Evolutionary conservation across 92 coral and sea anemone species (phyloP), one percentile per base, ranked within the genome.

Genomic region (Bergia puertoricense): DNA sequence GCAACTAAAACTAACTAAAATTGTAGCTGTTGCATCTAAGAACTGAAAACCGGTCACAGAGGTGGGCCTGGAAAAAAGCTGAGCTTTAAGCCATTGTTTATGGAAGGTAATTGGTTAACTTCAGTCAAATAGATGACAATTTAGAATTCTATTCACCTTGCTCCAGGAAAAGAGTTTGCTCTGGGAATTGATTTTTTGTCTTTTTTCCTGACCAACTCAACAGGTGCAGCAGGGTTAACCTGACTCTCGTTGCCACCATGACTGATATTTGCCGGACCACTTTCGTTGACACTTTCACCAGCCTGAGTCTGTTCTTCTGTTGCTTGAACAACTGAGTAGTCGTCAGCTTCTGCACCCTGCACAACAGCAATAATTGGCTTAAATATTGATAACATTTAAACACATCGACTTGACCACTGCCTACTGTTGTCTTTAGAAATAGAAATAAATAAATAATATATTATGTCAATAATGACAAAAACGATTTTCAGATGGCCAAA

Each of bases 121-220:
- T 75, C 0, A n/a, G 30, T 23, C 14, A 30, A 37, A 76, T 11
- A 13, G 22, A 40, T 20, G 48, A 76, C 48, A 42, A 16, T 76
- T 38, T 15, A 42, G 3, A 39, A 62, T 20, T 62, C 69, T 0
- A 41, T 18, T 39, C 48, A 65, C 86, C 86, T 83, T 83, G 86
- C 77, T 9, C 86, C 86, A n/a, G 86, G 86, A 83, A 83, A 83
- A 0, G 86, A 83, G 62, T 83, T 23, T 41, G 86, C 77, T 40
- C 86, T 83, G n/a, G 77, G 86, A 56, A 83, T 65, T 8, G 62
- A 43, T 16, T 83, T 67, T 38, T 83, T 83, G 30, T 67, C 50
- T 45, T 14, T 69, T 45, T 83, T 83, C 54, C 16, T 83, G 6
- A 68, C 14, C 37, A 68, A 43, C 23, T 68, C 77, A 67, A 18